These are phyloP conservation scores for Lacerta bilineata DNA, from an alignment of 2,797 vertebrate species.

Conservation along the genomic window DNA sequence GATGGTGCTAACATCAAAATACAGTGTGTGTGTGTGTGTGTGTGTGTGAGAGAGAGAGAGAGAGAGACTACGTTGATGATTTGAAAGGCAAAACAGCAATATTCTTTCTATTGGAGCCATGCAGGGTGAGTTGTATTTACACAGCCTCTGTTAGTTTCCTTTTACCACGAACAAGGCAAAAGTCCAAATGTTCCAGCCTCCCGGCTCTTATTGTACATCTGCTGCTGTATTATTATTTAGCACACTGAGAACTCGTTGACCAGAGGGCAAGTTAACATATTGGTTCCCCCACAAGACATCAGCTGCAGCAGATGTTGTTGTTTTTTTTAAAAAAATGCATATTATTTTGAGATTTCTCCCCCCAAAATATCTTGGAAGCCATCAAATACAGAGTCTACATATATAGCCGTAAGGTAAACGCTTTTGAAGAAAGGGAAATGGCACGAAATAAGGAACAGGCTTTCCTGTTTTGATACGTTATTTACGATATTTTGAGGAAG, in stretches of 20 bases:
- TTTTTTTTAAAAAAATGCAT: constrained; percentile 68
- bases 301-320: constrained; percentile 65
- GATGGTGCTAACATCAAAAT: background rate
- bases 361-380: constrained; percentile 47
- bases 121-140: constrained; percentile 69
- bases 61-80: constrained; percentile 36
- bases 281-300: constrained; percentile 63
- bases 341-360: constrained; percentile 59
- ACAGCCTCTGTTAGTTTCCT: constrained; percentile 78
- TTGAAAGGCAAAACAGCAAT: constrained; percentile 55
- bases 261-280: constrained; percentile 59
- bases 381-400: constrained; percentile 53
- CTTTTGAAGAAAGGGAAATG: constrained; percentile 41
- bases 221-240: constrained; percentile 67
- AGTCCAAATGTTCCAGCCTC: constrained; percentile 71
- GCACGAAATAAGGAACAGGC: constrained; percentile 46
- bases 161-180: constrained; percentile 71
- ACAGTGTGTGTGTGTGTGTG: background rate
- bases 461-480: constrained; percentile 8
- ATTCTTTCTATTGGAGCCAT: constrained; percentile 60
- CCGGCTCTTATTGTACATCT: constrained; percentile 73
- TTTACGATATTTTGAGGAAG: constrained; percentile 47
- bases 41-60: too few relatives aligned
- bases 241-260: constrained; percentile 64
- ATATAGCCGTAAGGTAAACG: constrained; percentile 44